Evolutionary conservation across 2,888 invertebrate species (phyloP), one percentile per base, ranked within the genome.

Genomic region (Criorhina ranunculi): DNA sequence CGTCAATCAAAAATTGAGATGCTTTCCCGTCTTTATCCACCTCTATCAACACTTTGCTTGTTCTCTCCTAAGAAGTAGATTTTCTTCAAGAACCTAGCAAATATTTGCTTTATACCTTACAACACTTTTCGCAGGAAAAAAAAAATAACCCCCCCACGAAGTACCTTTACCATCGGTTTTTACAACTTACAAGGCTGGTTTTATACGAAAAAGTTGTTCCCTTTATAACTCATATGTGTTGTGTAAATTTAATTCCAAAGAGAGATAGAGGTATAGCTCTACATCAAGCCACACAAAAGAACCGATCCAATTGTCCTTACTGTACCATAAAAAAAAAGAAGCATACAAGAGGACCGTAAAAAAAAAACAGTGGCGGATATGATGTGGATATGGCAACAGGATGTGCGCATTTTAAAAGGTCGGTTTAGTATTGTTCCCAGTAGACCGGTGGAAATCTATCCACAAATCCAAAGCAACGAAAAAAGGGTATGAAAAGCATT

Each of bases 361-460:
- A 75, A 77, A 70, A 17, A 79, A 75, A 77, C 62, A 17, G 15
- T 53, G 31, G 42, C 73, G 72, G 73, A 79, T 57, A 78, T 55
- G 55, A 44, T 35, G 33, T 33, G 62, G 57, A 79, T 69, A 59
- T 59, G 59, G 70, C 59, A 37, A 29, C 35, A 15, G 44, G 42
- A 66, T 79, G 64, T 66, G 40, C 35, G 42, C 51, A 66, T 79
- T 37, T 51, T 29, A 51, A 78, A 79, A 79, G 72, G 72, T 66
- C 66, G 66, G 64, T 49, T 79, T 51, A 73, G 29, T 24, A 42
- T 40, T 64, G 62, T 49, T 57, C 72, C 59, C 72, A 11, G 33
- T 12, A 29, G 72, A 59, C 33, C 29, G 24, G 46, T 57, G 37
- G 31, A 35, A 70, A 49, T 49, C 12, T 59, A 70, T 70, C 19